A percentile compares a stretch with the other conserved stretches of the same genome.
phyloP scores from a whole-genome alignment of 2,888 invertebrate genomes.

The Xestia xanthographa region DNA sequence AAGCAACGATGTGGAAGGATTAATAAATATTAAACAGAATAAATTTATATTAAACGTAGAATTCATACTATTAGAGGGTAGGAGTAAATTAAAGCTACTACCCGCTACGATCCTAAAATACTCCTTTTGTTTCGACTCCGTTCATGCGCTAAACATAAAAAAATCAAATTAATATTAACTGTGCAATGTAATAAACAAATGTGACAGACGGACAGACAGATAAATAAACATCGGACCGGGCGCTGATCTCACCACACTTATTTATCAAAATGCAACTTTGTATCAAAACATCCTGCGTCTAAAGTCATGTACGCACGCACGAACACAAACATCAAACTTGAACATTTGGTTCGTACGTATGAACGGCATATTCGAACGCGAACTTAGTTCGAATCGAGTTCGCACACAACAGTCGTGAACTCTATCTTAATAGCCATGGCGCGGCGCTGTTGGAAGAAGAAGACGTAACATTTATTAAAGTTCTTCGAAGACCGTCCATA shows the following conservation, averaged over 20 bases:
- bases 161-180: neutral
- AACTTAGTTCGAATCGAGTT: too few relatives aligned
- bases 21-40: constrained; percentile 4
- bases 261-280: constrained; percentile 35
- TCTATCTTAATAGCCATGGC: too few relatives aligned
- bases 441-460: too few relatives aligned
- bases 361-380: too few relatives aligned
- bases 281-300: constrained; percentile 40
- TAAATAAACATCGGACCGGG: constrained; percentile 13
- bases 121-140: neutral
- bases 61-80: neutral
- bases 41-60: neutral
- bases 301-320: too few relatives aligned
- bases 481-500: too few relatives aligned
- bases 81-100: neutral
- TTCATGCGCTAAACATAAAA: neutral
- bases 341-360: too few relatives aligned
- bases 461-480: too few relatives aligned
- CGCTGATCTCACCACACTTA: constrained; percentile 40
- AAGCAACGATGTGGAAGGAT: neutral
- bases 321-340: neutral
- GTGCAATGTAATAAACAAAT: constrained; percentile 19
- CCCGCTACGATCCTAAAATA: neutral
- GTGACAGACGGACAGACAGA: neutral
- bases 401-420: too few relatives aligned